Percentiles rank a stretch among this genome's conserved stretches.
phyloP scores from a whole-genome alignment of 2,113 vertebrate species.

The Bombycilla garrulus region DNA sequence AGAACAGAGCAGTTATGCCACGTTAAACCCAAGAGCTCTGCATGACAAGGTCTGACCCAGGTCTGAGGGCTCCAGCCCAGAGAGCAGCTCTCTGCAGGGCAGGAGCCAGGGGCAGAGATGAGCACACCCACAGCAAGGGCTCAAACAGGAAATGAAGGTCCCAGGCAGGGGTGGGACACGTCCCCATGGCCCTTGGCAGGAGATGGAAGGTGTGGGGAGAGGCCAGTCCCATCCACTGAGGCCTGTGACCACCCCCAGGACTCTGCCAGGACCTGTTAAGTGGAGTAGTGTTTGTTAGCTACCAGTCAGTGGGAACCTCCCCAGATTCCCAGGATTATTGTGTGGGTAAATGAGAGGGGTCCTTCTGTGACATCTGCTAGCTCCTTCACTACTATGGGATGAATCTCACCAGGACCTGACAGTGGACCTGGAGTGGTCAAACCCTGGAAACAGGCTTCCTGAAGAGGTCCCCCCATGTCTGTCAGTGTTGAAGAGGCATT shows the following conservation, averaged over 20 bases:
- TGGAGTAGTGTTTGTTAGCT: neutral
- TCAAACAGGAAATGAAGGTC: neutral
- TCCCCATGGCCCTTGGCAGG: neutral
- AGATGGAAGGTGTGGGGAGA: neutral
- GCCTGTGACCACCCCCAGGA: neutral
- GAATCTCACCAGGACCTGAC: neutral
- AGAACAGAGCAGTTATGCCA: neutral
- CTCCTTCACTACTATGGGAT: neutral
- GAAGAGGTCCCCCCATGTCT: neutral
- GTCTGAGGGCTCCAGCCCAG: rapidly evolving
- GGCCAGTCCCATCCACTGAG: neutral
- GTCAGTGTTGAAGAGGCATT: neutral
- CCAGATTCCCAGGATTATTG: neutral
- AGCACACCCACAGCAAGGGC: neutral
- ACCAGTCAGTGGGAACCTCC: neutral
- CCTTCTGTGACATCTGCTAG: neutral
- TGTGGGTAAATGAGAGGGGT: neutral
- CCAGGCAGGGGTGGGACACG: rapidly evolving
- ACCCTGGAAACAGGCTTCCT: neutral
- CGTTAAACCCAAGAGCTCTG: rapidly evolving
- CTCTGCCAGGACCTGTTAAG: neutral
- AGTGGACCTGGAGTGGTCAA: neutral
- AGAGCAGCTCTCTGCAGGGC: neutral
- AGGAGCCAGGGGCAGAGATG: neutral
- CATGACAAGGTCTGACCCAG: rapidly evolving